These are phyloP conservation scores for Actinemys pallida DNA, from an alignment of 2,113 vertebrate species.

Conservation along the genomic window DNA sequence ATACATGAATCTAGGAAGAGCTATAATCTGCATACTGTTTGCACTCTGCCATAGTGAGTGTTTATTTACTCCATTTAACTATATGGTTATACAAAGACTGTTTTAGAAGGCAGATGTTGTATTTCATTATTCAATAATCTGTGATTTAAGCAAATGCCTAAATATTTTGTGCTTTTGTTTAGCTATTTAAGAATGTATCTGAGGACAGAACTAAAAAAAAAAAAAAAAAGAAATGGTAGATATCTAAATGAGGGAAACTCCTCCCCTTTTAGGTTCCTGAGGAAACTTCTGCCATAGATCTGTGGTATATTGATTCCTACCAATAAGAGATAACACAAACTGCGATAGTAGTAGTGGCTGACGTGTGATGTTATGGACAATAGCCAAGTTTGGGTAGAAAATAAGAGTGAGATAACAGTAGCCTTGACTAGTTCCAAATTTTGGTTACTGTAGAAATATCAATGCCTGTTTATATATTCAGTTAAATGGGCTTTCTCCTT, in stretches of 20 bases:
- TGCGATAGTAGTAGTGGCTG: not conserved
- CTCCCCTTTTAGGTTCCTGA: not conserved
- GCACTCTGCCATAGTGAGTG: not conserved
- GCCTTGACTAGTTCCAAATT: not conserved
- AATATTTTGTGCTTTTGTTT: constrained; percentile 5
- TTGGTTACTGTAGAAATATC: not conserved
- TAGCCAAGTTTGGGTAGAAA: not conserved
- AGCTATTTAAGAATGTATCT: not conserved
- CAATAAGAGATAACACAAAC: not conserved
- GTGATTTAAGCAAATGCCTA: constrained; percentile 4
- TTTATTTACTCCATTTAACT: constrained; percentile 39
- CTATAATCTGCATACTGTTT: not conserved
- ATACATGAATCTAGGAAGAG: not conserved
- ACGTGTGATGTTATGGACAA: not conserved
- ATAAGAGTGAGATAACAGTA: not conserved
- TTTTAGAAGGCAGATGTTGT: not conserved
- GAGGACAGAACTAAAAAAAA: not conserved
- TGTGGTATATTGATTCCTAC: not conserved
- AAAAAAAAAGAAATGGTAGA: not conserved
- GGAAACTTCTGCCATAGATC: not conserved
- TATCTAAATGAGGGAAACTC: not conserved
- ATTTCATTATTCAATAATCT: not conserved
- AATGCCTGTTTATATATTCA: not conserved
- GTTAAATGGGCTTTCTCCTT: not conserved
- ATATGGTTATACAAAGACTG: not conserved